Base-by-base conservation (phyloP, 2,113 vertebrate species). In the Urocolius indicus region DNA sequence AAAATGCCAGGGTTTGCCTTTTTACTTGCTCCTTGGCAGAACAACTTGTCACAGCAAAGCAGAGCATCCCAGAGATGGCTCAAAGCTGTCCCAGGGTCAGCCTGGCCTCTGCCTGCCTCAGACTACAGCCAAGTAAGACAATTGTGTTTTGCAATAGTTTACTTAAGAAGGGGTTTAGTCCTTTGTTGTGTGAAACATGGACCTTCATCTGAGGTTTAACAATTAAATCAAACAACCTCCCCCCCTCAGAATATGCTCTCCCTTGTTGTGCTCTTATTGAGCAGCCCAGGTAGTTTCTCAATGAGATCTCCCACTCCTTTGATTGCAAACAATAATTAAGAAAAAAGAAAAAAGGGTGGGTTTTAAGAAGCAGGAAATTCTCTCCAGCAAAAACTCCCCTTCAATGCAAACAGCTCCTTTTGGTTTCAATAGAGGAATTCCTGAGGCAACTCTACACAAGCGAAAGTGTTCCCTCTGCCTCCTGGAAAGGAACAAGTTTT, bases 251-350 rank as follows among this genome's bases (percentile, higher is more conserved):
- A 7, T 36, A 16, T 22, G 14, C 5, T 27, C 23, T 48, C 18
- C 18, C 32, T 69, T 52, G 26, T 55, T 0, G 0, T 43, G 34
- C 11, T 55, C 29, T 32, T 27, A 22, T 27, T n/a, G 49, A 91
- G 36, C 45, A 84, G 23, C 11, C 36, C 27, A n/a, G 9, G 5
- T 3, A 11, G 34, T 36, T 73, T 23, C n/a, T 90, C 65, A 12
- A 32, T 66, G 34, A 19, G 3, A 57, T 72, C 15, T 82, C 46
- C 8, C 18, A 27, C 4, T 45, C 20, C 52, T 22, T 81, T 52
- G 21, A 62, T 62, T 91, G 38, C 34, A 86, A 91, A 82, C 23
- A 59, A 59, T 29, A 36, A 73, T 41, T 11, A 48, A 55, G 75
- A n/a, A 3, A 14, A 22, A 63, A 27, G 27, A 34, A 58, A 43